phyloP scores from a whole-genome alignment of 2,797 vertebrate species.

The Sebastes nivosus region DNA sequence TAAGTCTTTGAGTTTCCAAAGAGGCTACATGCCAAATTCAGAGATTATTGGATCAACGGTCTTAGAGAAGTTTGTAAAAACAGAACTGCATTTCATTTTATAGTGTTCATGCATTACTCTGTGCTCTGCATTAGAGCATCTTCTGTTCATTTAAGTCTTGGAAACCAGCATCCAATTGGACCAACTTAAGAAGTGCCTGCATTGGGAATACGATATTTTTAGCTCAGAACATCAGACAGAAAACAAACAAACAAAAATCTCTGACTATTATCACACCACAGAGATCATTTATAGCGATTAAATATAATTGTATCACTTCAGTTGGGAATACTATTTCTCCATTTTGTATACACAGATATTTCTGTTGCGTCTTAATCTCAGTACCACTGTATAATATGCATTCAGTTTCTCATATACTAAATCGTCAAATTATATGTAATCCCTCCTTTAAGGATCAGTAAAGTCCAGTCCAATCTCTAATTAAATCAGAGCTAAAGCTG shows the following conservation, averaged over 20 bases:
- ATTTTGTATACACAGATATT: background rate
- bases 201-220: background rate
- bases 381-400: too few species aligned
- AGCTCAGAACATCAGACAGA: background rate
- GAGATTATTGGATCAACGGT: constrained; percentile 17
- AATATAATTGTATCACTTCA: background rate
- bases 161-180: background rate
- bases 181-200: background rate
- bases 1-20: constrained; percentile 12
- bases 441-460: background rate
- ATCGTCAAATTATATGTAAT: background rate
- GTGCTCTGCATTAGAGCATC: background rate
- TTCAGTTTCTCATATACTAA: background rate
- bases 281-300: constrained; percentile 12
- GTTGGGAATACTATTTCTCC: background rate
- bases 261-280: background rate
- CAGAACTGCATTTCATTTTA: constrained; percentile 2
- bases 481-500: background rate
- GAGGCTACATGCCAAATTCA: constrained; percentile 6
- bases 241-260: background rate
- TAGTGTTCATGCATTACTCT: background rate
- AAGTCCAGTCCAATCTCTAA: background rate
- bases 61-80: constrained; percentile 4
- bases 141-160: background rate
- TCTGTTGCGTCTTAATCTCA: background rate